Conservation (phyloP, 2,113 vertebrate species). For the Zosterops hypoxanthus region DNA sequence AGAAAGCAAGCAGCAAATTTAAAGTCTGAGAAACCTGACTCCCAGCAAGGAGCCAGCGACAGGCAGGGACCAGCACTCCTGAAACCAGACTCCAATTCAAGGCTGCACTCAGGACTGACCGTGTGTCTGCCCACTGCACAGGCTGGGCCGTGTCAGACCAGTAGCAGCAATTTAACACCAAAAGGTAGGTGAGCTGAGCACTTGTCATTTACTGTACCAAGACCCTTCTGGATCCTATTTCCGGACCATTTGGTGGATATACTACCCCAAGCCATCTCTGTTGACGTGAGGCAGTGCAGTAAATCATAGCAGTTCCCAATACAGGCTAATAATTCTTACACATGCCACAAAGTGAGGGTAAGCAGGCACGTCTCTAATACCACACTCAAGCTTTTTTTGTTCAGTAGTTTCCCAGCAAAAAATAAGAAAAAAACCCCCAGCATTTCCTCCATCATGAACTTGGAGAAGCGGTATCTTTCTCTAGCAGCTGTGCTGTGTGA, state of each 20-base stretch:
- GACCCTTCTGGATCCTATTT: neutral
- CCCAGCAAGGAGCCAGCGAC: neutral
- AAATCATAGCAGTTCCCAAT: neutral
- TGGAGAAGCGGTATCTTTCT: neutral
- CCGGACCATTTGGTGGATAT: neutral
- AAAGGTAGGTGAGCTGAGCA: neutral
- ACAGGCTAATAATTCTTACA: neutral
- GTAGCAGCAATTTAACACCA: neutral
- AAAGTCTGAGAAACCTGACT: neutral
- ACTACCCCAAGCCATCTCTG: neutral
- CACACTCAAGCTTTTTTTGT: neutral
- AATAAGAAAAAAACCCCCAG: accelerated
- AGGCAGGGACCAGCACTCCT: neutral
- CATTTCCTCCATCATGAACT: neutral
- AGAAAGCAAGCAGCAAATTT: neutral
- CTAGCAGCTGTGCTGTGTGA: neutral
- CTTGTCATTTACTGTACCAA: neutral
- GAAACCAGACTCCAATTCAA: neutral
- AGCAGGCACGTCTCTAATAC: neutral
- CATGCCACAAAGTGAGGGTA: neutral
- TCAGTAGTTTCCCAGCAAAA: neutral
- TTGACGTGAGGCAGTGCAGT: neutral
- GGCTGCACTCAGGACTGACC: neutral
- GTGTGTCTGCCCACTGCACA: neutral
- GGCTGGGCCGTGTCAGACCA: neutral